A percentile compares a stretch with the other conserved stretches of the same genome.
phyloP scores from a whole-genome alignment of 2,888 invertebrate species.

The Trissonchulus sp. region DNA sequence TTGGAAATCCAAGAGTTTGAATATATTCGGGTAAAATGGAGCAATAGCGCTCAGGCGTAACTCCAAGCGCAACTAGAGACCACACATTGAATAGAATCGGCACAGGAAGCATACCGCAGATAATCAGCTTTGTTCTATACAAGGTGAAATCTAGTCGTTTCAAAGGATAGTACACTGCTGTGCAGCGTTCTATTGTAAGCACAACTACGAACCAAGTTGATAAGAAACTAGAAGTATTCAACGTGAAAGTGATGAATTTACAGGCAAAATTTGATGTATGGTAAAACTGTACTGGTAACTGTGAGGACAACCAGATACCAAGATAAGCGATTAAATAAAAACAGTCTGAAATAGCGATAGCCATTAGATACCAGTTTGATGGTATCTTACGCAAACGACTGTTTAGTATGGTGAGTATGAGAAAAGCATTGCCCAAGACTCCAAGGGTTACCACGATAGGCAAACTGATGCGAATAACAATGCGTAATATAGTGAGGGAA shows the following conservation, averaged over 20 bases:
- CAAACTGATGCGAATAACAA: neutral
- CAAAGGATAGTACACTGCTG: slow-evolving; percentile 17
- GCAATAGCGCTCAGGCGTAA: neutral
- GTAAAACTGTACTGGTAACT: neutral
- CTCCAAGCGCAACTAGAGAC: slow-evolving; percentile 11
- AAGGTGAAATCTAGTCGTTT: neutral
- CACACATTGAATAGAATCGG: slow-evolving; percentile 21
- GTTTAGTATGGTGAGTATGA: neutral
- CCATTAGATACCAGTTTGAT: slow-evolving; percentile 17
- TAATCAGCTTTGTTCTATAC: neutral
- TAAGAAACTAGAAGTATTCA: slow-evolving; percentile 14
- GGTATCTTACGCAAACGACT: slow-evolving; percentile 6
- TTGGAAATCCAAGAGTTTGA: neutral
- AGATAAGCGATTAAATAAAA: neutral
- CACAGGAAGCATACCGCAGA: neutral
- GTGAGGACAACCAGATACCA: neutral
- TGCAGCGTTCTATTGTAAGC: slow-evolving; percentile 18
- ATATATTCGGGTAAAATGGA: neutral
- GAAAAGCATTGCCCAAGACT: slow-evolving; percentile 5
- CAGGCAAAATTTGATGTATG: neutral
- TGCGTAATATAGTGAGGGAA: neutral
- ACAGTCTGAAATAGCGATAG: slow-evolving; percentile 20
- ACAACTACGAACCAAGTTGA: slow-evolving; percentile 24
- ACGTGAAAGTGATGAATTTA: slow-evolving; percentile 3
- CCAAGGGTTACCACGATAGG: slow-evolving; percentile 11